These are phyloP conservation scores for Dermatemys mawii DNA, from an alignment of 2,113 vertebrate genomes.

Conservation along the genomic window DNA sequence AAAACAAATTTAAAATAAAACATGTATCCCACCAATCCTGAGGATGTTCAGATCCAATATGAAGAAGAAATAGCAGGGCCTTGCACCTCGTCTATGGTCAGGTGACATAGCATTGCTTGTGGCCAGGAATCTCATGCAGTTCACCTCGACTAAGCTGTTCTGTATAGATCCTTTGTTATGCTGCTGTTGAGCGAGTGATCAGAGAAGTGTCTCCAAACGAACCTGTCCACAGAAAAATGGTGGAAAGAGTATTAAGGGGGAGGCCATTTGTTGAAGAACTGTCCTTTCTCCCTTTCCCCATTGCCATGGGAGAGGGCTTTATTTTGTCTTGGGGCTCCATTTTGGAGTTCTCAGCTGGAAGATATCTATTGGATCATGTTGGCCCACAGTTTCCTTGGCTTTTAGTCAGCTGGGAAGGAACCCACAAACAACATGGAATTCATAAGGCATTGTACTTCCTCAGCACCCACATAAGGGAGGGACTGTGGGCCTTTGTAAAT, in stretches of 20 bases:
- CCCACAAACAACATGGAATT: neutral
- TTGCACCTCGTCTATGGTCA: neutral
- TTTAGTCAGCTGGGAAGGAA: neutral
- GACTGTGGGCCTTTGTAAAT: neutral
- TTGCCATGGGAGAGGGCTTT: neutral
- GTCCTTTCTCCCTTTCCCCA: neutral
- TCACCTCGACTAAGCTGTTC: neutral
- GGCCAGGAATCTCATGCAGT: neutral
- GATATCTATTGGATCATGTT: neutral
- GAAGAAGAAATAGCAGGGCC: neutral
- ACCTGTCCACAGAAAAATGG: fast-evolving
- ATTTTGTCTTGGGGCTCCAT: neutral
- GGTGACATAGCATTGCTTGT: neutral
- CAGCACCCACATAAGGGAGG: neutral
- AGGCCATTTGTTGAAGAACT: neutral
- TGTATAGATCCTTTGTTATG: neutral
- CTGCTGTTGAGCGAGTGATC: neutral
- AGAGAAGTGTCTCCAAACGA: neutral
- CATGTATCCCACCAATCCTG: neutral
- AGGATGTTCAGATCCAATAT: neutral
- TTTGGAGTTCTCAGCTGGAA: neutral
- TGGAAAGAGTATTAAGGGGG: neutral
- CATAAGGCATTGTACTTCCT: neutral
- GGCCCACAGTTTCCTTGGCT: neutral
- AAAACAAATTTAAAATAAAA: neutral